Conservation (phyloP, 30 jellyfish, hydroid and myxozoan species). For the Cassiopea andromeda region DNA sequence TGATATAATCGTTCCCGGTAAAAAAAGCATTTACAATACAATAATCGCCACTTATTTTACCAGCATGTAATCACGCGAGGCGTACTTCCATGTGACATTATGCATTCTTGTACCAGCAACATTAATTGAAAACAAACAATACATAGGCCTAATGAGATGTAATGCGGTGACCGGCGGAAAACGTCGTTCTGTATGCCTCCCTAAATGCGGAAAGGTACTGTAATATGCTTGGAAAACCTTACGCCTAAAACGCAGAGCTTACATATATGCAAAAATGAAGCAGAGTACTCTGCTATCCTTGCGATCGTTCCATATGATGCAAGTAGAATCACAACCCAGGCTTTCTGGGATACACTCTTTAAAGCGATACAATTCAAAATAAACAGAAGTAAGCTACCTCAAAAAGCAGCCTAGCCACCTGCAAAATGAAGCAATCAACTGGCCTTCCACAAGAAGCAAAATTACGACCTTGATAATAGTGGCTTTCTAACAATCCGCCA, state of each 20-base stretch:
- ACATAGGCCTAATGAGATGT: constrained; percentile 1
- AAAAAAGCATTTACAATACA: background rate
- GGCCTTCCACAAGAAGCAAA: constrained; percentile 57
- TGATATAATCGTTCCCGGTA: background rate
- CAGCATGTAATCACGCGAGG: background rate
- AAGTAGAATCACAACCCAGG: background rate
- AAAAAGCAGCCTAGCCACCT: constrained; percentile 62
- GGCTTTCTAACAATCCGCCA: constrained; percentile 12
- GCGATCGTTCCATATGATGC: background rate
- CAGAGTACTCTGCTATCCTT: background rate
- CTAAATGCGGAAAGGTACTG: background rate
- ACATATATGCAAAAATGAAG: too few species aligned
- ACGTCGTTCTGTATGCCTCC: background rate
- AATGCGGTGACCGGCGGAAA: background rate
- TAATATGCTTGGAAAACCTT: background rate
- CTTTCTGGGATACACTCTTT: background rate
- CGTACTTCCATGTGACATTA: background rate
- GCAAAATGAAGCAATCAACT: constrained; percentile 60
- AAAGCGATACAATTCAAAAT: constrained; percentile 44
- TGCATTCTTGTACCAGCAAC: background rate
- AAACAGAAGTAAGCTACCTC: constrained; percentile 56
- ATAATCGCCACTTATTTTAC: background rate
- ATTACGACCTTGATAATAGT: constrained; percentile 7
- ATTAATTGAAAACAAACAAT: constrained; percentile 7
- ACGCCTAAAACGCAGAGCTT: too few species aligned